Evolutionary conservation across 2,113 vertebrate species (phyloP).

Genomic region (Clarias gariepinus): DNA sequence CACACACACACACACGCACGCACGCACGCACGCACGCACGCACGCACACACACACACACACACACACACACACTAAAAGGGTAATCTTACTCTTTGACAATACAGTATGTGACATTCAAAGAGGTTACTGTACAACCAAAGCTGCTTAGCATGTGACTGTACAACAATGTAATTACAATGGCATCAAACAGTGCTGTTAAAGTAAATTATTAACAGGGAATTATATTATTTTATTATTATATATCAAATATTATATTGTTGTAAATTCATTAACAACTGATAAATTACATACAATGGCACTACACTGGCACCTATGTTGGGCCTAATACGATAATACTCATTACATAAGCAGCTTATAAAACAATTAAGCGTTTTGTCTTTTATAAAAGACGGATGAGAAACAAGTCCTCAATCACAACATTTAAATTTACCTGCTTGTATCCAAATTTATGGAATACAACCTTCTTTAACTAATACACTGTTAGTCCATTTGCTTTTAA

Average conservation of each 20-base stretch:
- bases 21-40: neutral
- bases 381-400: neutral
- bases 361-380: neutral
- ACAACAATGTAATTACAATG: slow-evolving; percentile 55
- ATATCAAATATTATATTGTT: no score
- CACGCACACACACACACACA: neutral
- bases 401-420: neutral
- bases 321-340: neutral
- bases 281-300: neutral
- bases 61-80: slow-evolving; percentile 51
- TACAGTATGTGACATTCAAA: slow-evolving; percentile 65
- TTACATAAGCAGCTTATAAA: neutral
- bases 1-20: neutral
- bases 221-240: no score
- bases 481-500: neutral
- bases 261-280: neutral
- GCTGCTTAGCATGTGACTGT: slow-evolving; percentile 65
- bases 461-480: neutral
- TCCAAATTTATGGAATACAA: neutral
- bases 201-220: neutral
- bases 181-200: slow-evolving; percentile 18
- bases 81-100: slow-evolving; percentile 69
- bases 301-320: neutral
- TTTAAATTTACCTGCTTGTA: neutral
- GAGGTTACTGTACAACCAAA: slow-evolving; percentile 67